phyloP scores from a whole-genome alignment of 2,888 invertebrate species.

The Noctuana brunneofusca region DNA sequence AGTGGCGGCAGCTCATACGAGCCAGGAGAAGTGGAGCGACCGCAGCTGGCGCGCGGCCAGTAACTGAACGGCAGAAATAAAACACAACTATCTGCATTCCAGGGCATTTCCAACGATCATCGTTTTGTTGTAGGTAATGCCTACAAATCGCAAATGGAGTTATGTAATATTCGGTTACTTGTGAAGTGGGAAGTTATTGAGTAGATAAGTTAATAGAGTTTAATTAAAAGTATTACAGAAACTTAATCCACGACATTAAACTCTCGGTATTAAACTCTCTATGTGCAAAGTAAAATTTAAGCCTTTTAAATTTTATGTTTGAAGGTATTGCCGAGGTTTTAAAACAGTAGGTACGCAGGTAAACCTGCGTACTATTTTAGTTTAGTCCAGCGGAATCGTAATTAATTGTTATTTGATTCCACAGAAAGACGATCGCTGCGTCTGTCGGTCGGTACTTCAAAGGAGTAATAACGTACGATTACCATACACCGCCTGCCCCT shows the following conservation, averaged over 20 bases:
- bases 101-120: constrained; percentile 77
- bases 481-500: constrained; percentile 61
- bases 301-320: no score
- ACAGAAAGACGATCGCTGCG: constrained; percentile 46
- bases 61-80: constrained; percentile 76
- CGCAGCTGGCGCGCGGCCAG: constrained; percentile 73
- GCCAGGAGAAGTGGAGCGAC: constrained; percentile 59
- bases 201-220: no score
- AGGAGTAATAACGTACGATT: constrained; percentile 76
- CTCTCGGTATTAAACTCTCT: no score
- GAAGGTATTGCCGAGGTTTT: no score
- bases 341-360: background rate
- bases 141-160: constrained; percentile 35
- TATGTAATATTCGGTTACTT: constrained; percentile 24
- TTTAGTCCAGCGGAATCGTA: constrained; percentile 21
- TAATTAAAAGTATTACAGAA: no score
- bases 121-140: constrained; percentile 59
- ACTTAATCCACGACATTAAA: no score
- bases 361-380: background rate
- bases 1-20: constrained; percentile 18
- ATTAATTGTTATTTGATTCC: constrained; percentile 45
- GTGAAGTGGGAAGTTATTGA: constrained; percentile 3
- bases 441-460: constrained; percentile 64
- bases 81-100: constrained; percentile 80
- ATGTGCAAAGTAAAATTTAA: no score